A percentile compares a stretch with the other conserved stretches of the same genome.
Conservation (phyloP, 2,113 vertebrate genomes). For the Pao palembangensis region DNA sequence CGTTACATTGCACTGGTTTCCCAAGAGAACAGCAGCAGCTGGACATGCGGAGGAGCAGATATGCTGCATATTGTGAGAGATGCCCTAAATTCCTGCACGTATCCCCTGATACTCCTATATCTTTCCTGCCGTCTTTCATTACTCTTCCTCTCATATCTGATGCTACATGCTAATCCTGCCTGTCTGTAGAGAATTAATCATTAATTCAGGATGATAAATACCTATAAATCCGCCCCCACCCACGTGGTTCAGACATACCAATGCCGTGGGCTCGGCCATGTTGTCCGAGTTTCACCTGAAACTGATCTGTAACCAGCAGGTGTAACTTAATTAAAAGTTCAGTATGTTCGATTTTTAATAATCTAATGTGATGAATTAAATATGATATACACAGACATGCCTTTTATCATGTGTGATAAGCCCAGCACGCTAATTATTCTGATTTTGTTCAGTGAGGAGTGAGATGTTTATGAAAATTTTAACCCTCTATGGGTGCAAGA, state of each 20-base stretch:
- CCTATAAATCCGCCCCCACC: not conserved
- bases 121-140: too few relatives aligned
- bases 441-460: too few relatives aligned
- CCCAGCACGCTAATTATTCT: too few relatives aligned
- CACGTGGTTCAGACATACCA: not conserved
- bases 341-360: too few relatives aligned
- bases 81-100: not conserved
- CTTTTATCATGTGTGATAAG: too few relatives aligned
- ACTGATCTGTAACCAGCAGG: slow-evolving; percentile 39
- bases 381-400: too few relatives aligned
- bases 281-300: slow-evolving; percentile 9
- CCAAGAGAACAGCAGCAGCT: slow-evolving; percentile 50
- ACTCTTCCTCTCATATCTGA: too few relatives aligned
- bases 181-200: not conserved
- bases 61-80: slow-evolving; percentile 44
- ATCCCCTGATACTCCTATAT: not conserved
- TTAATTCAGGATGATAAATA: not conserved
- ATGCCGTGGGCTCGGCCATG: slow-evolving; percentile 2
- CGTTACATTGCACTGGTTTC: slow-evolving; percentile 37
- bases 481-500: too few relatives aligned
- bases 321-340: slow-evolving; percentile 2
- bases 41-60: slow-evolving; percentile 44
- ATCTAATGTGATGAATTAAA: too few relatives aligned
- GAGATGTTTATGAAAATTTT: too few relatives aligned
- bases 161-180: too few relatives aligned